phyloP scores from a whole-genome alignment of 2,888 invertebrate species.

The Anthrax anthrax region DNA sequence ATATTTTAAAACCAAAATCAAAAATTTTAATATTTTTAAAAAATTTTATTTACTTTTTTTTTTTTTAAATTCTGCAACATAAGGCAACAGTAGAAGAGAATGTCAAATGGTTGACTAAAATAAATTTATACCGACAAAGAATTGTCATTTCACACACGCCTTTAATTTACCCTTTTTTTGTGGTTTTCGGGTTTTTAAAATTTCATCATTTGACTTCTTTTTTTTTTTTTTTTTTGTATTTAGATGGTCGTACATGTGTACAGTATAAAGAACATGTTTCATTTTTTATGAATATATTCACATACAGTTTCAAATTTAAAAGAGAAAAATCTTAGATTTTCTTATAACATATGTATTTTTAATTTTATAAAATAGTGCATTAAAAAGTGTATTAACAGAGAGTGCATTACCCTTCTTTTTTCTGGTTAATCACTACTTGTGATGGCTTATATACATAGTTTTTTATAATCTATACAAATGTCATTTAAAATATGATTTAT shows the following conservation, averaged over 20 bases:
- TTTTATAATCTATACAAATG: not conserved
- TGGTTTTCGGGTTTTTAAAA: not conserved
- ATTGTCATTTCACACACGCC: not conserved
- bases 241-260: not conserved
- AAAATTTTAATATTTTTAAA: no score
- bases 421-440: no score
- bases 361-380: no score
- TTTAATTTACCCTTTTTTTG: not conserved
- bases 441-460: no score
- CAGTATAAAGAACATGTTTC: no score
- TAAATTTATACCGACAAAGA: not conserved
- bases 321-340: no score
- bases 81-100: not conserved
- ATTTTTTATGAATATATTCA: no score
- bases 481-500: constrained; percentile 19
- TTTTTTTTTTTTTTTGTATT: not conserved
- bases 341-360: no score
- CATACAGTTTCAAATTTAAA: not conserved
- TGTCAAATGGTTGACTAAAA: not conserved
- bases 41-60: not conserved
- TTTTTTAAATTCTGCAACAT: not conserved
- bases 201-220: not conserved
- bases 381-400: no score
- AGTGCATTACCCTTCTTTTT: no score
- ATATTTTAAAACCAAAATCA: no score